These are phyloP conservation scores for Trypoxylus dichotomus DNA, from an alignment of 1,140 invertebrate genomes.

Conservation along the genomic window DNA sequence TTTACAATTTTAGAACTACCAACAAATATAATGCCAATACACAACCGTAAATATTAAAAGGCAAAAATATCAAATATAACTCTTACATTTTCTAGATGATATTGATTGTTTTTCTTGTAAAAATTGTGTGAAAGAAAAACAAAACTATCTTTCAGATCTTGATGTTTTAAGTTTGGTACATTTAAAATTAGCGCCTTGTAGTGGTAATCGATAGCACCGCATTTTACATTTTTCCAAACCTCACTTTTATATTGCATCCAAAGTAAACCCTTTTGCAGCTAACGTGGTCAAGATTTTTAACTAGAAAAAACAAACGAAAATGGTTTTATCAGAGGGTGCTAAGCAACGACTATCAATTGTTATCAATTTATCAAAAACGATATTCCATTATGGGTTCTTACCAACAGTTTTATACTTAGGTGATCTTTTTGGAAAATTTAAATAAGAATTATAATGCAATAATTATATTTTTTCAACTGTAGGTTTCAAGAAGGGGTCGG, in stretches of 20 bases:
- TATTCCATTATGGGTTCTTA: conserved; percentile 72
- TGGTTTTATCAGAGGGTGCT: conserved; percentile 50
- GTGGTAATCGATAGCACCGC: too few species aligned
- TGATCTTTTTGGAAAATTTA: conserved; percentile 49
- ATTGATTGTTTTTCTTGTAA: too few species aligned
- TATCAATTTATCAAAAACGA: conserved; percentile 60
- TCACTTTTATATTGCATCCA: background rate
- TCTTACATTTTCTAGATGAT: too few species aligned
- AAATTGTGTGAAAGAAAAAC: too few species aligned
- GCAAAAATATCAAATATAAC: too few species aligned
- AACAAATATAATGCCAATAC: too few species aligned
- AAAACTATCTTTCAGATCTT: too few species aligned
- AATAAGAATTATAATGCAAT: background rate
- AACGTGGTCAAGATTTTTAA: background rate
- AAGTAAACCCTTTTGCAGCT: too few species aligned
- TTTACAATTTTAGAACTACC: too few species aligned
- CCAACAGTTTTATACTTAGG: conserved; percentile 69
- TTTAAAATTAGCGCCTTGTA: too few species aligned
- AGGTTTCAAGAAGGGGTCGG: conserved; percentile 66
- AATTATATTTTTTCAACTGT: background rate
- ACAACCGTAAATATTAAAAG: too few species aligned
- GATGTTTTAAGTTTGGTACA: too few species aligned
- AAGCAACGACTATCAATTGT: conserved; percentile 65
- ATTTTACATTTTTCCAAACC: background rate
- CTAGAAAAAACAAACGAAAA: conserved; percentile 5